These are phyloP conservation scores for Bembecia ichneumoniformis DNA, from an alignment of 2,888 invertebrate species.

Conservation along the genomic window DNA sequence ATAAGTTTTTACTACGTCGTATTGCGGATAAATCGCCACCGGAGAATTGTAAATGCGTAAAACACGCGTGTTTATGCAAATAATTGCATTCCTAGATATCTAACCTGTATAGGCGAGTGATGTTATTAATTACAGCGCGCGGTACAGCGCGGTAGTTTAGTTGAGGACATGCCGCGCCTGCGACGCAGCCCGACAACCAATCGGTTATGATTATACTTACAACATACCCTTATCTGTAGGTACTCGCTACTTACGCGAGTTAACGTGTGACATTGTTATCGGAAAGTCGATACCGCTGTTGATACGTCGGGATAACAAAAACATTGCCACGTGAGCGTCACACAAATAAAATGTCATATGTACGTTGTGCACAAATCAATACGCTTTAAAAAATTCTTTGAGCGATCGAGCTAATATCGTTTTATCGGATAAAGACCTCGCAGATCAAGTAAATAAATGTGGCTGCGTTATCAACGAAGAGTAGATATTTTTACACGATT, in stretches of 20 bases:
- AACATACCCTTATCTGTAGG: conserved; percentile 13
- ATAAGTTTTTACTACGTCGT: neutral
- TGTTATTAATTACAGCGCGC: conserved; percentile 32
- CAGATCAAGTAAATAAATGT: no score
- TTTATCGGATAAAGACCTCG: conserved; percentile 62
- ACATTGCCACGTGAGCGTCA: conserved; percentile 63
- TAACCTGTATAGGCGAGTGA: conserved; percentile 22
- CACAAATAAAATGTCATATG: conserved; percentile 4
- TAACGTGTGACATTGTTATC: conserved; percentile 37
- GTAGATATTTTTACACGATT: no score
- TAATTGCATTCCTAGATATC: conserved; percentile 42
- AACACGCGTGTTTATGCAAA: conserved; percentile 49
- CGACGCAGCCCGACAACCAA: conserved; percentile 1
- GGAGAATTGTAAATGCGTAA: conserved; percentile 2
- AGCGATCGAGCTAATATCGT: conserved; percentile 39
- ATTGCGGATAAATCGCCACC: neutral
- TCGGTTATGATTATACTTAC: conserved; percentile 24
- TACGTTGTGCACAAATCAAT: no score
- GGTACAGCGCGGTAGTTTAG: conserved; percentile 9
- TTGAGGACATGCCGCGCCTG: neutral
- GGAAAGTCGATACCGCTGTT: conserved; percentile 31
- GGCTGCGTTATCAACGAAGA: no score
- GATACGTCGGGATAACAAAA: conserved; percentile 51
- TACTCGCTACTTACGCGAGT: conserved; percentile 1
- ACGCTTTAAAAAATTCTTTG: conserved; percentile 13